These are phyloP conservation scores for Drosophila parabipectinata DNA, from an alignment of 1,140 invertebrate genomes.

Conservation along the genomic window DNA sequence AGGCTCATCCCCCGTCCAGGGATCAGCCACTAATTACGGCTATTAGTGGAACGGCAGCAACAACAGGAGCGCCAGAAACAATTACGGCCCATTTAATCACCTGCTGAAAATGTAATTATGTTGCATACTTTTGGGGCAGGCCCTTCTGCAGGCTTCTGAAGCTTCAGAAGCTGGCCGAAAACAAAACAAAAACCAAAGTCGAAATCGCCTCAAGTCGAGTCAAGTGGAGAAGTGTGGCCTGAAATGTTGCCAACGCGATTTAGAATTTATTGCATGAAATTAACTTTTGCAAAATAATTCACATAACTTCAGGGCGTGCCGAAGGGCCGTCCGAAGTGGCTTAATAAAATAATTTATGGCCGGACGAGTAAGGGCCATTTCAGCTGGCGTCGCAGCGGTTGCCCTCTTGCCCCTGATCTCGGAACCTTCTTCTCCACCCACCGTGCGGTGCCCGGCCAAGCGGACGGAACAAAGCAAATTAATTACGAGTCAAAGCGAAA, in stretches of 20 bases:
- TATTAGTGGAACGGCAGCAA: conserved; percentile 60
- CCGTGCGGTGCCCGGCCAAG: conserved; percentile 51
- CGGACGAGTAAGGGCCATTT: conserved; percentile 67
- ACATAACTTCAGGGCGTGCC: conserved; percentile 72
- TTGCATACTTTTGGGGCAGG: conserved; percentile 67
- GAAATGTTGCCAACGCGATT: conserved; percentile 71
- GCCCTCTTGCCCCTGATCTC: conserved; percentile 1
- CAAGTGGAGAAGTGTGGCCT: conserved; percentile 13
- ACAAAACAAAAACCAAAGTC: conserved; percentile 37
- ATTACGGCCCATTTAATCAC: conserved; percentile 83
- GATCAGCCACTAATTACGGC: conserved; percentile 72
- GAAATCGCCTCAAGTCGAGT: conserved; percentile 23
- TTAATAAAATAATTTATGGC: conserved; percentile 82
- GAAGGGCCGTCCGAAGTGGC: conserved; percentile 70
- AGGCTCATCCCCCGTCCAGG: conserved; percentile 19
- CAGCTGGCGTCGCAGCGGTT: conserved; percentile 23
- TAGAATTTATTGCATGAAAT: conserved; percentile 81
- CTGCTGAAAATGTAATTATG: conserved; percentile 83
- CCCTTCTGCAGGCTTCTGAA: neutral
- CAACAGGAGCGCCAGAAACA: conserved; percentile 68
- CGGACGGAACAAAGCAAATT: conserved; percentile 82
- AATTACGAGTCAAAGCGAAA: conserved; percentile 81
- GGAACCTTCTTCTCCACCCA: neutral
- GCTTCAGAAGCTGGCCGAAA: conserved; percentile 4
- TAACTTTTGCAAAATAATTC: conserved; percentile 82